Percentiles rank a stretch among this genome's conserved stretches.
Evolutionary conservation across 2,113 vertebrate species (phyloP).

Genomic region (Lanius collurio): DNA sequence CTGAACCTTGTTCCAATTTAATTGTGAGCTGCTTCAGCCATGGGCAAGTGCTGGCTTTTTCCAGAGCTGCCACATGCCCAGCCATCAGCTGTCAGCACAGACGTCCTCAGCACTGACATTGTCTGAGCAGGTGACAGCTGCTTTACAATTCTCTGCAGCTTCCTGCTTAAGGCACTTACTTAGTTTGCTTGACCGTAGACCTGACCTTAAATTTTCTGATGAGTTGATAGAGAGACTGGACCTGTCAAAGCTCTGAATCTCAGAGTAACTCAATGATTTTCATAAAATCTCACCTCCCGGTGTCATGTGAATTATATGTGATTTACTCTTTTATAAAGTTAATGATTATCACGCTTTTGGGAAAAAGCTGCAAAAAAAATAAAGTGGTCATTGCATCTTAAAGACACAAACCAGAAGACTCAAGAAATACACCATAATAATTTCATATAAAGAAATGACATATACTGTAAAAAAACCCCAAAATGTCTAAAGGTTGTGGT

Average conservation of each 20-base stretch:
- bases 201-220: not conserved
- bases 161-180: not conserved
- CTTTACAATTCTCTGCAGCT: not conserved
- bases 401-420: not conserved
- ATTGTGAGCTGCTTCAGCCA: not conserved
- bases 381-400: not conserved
- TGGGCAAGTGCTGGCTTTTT: not conserved
- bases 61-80: not conserved
- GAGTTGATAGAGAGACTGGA: not conserved
- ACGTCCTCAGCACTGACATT: not conserved
- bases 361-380: not conserved
- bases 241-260: not conserved
- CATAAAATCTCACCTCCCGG: not conserved
- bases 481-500: not conserved
- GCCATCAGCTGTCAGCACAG: not conserved
- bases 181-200: not conserved
- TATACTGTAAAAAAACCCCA: fast-evolving
- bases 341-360: not conserved
- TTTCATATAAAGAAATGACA: not conserved
- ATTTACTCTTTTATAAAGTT: not conserved
- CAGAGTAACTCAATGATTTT: not conserved
- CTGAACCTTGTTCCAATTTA: not conserved
- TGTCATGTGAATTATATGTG: not conserved
- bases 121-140: not conserved
- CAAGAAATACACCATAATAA: not conserved